phyloP scores from a whole-genome alignment of 2,888 invertebrate species.

The Lutraria lutraria region DNA sequence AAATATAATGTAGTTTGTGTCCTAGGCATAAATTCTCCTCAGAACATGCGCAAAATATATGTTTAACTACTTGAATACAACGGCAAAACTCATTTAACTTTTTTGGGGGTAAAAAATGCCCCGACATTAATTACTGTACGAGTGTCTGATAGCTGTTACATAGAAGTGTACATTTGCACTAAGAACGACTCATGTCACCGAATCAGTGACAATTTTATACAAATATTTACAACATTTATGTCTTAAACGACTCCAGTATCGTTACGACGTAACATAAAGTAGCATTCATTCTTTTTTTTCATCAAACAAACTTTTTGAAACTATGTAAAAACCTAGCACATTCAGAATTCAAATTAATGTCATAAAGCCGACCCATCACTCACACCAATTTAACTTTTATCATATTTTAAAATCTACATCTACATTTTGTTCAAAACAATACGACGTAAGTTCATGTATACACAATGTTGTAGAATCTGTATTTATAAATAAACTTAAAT shows the following conservation, averaged over 20 bases:
- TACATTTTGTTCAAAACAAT: conserved; percentile 11
- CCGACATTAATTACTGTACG: conserved; percentile 40
- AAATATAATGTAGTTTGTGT: conserved; percentile 49
- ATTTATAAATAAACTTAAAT: background rate
- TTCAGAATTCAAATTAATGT: conserved; percentile 31
- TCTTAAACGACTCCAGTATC: conserved; percentile 31
- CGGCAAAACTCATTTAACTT: conserved; percentile 16
- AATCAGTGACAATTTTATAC: conserved; percentile 46
- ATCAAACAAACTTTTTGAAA: conserved; percentile 45
- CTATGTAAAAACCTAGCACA: conserved; percentile 30
- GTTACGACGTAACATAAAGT: conserved; percentile 35
- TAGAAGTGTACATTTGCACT: conserved; percentile 46
- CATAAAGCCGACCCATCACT: background rate
- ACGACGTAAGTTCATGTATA: background rate
- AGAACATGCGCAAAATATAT: conserved; percentile 29
- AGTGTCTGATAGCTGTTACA: conserved; percentile 32
- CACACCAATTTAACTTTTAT: conserved; percentile 13
- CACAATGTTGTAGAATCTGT: background rate
- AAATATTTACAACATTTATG: conserved; percentile 44
- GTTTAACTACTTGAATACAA: conserved; percentile 29
- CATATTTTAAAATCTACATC: background rate
- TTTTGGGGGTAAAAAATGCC: conserved; percentile 26
- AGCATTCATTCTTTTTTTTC: conserved; percentile 38
- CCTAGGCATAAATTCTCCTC: conserved; percentile 22
- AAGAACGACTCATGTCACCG: conserved; percentile 30